A percentile compares a stretch with the other conserved stretches of the same genome.
These are phyloP conservation scores for Andrena marginata DNA, from an alignment of 2,888 invertebrate genomes.

Conservation along the genomic window DNA sequence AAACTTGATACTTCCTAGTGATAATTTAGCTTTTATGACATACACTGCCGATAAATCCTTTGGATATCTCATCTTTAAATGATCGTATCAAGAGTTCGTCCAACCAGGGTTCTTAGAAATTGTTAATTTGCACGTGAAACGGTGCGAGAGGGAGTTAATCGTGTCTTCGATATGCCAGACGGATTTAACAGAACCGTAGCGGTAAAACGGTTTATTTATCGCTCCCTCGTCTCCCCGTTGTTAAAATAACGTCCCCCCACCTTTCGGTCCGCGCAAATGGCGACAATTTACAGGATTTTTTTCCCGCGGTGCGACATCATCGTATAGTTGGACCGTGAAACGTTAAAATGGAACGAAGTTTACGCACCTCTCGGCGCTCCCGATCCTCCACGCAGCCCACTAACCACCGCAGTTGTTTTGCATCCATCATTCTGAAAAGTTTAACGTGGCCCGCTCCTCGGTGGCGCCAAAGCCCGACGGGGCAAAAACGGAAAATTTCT, in stretches of 20 bases:
- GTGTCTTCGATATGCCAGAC: not conserved
- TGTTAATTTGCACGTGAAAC: not conserved
- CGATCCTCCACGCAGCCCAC: not conserved
- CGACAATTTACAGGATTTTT: slow-evolving; percentile 15
- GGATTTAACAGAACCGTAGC: not conserved
- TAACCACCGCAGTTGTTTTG: slow-evolving; percentile 48
- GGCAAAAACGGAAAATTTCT: slow-evolving; percentile 23
- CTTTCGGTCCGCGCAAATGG: not conserved
- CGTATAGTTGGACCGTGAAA: slow-evolving; percentile 1
- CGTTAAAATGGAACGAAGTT: slow-evolving; percentile 36
- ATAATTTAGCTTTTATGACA: not conserved
- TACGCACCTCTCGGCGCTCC: slow-evolving; percentile 17
- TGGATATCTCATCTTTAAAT: too few relatives aligned
- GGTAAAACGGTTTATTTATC: slow-evolving; percentile 20
- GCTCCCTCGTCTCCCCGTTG: not conserved
- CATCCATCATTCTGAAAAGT: slow-evolving; percentile 54
- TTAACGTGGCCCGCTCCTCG: slow-evolving; percentile 20
- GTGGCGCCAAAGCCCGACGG: slow-evolving; percentile 22
- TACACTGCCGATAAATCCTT: not conserved
- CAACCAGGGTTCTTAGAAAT: not conserved
- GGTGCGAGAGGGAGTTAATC: not conserved
- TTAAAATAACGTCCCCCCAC: slow-evolving; percentile 16
- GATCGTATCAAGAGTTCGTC: too few relatives aligned
- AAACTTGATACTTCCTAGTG: too few relatives aligned
- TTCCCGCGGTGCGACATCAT: not conserved